These are phyloP conservation scores for Meloidogyne exigua DNA, from an alignment of 1,140 invertebrate genomes.

Conservation along the genomic window DNA sequence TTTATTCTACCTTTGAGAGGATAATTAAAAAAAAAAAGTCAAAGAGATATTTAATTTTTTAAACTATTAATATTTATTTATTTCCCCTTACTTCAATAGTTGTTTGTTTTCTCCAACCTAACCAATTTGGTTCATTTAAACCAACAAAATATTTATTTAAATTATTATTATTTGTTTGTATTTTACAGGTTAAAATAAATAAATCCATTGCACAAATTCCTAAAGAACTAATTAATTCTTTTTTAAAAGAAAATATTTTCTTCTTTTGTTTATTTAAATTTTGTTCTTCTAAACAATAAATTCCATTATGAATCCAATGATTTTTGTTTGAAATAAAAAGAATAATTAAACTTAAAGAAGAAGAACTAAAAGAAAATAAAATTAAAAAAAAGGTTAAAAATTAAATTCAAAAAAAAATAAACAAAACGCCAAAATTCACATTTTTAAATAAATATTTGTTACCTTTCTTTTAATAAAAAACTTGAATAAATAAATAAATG, in stretches of 20 bases:
- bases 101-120: neutral
- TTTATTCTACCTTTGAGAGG: too few species aligned
- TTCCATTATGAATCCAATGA: constrained; percentile 6
- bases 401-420: too few species aligned
- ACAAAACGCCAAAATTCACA: too few species aligned
- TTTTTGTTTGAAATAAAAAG: constrained; percentile 19
- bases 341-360: neutral
- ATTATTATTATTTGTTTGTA: neutral
- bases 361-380: too few species aligned
- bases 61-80: too few species aligned
- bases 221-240: constrained; percentile 19
- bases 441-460: neutral
- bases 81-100: constrained; percentile 5
- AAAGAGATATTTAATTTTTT: too few species aligned
- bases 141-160: neutral
- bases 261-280: neutral
- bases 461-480: neutral
- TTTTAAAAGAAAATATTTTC: neutral
- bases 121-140: neutral
- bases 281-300: constrained; percentile 13
- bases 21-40: too few species aligned
- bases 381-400: too few species aligned
- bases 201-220: constrained; percentile 24
- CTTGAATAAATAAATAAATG: neutral
- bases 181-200: constrained; percentile 14